These are phyloP conservation scores for Phrynocephalus vlangalii DNA, from an alignment of 2,797 vertebrate species.

Conservation along the genomic window DNA sequence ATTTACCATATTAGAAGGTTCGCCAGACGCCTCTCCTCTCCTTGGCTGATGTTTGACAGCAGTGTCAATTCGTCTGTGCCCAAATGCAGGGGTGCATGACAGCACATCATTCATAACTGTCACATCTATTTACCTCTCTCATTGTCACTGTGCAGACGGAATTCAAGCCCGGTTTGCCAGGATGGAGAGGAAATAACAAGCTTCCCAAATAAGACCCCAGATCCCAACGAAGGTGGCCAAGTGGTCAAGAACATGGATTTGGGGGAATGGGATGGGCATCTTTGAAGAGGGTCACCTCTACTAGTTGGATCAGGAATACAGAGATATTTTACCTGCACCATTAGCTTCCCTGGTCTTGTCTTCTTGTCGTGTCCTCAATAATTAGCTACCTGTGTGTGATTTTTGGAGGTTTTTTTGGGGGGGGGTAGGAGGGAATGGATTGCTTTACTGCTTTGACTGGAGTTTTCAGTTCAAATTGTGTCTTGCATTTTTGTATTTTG, in stretches of 20 bases:
- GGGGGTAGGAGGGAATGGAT: no score
- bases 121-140: constrained; percentile 92
- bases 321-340: no score
- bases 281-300: no score
- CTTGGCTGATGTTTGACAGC: constrained; percentile 87
- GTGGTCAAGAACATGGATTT: no score
- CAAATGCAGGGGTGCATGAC: constrained; percentile 83
- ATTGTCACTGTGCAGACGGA: constrained; percentile 80
- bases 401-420: no score
- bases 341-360: not conserved
- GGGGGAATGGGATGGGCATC: no score
- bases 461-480: no score
- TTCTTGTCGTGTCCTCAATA: no score
- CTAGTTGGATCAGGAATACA: not conserved
- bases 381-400: no score
- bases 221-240: no score
- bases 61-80: constrained; percentile 88
- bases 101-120: constrained; percentile 92
- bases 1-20: constrained; percentile 96
- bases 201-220: not conserved
- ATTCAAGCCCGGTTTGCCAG: constrained; percentile 1
- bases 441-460: no score
- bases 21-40: constrained; percentile 85
- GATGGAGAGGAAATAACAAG: not conserved
- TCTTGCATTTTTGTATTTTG: no score